These are phyloP conservation scores for Parauchenoglanis punctatus DNA, from an alignment of 2,797 vertebrate genomes.

Conservation along the genomic window DNA sequence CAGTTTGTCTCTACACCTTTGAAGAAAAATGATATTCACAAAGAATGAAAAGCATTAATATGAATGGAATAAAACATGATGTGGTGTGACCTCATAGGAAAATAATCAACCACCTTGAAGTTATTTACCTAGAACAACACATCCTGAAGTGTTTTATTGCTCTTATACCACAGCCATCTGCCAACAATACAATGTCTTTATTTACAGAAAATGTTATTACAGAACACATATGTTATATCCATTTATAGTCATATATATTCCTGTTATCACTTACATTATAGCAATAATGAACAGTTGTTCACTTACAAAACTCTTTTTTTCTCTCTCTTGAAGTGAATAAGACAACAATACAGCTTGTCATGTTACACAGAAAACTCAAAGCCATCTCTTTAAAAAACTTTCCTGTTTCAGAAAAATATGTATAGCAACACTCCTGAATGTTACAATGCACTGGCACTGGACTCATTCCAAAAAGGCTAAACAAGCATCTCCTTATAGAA, in stretches of 20 bases:
- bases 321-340: neutral
- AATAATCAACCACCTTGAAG: neutral
- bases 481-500: neutral
- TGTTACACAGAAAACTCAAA: neutral
- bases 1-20: neutral
- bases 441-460: neutral
- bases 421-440: neutral
- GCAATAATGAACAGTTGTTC: neutral
- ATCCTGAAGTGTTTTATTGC: neutral
- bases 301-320: neutral
- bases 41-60: neutral
- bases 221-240: neutral
- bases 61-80: neutral
- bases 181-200: neutral
- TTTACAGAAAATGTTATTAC: constrained; percentile 4
- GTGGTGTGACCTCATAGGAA: neutral
- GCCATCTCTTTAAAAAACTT: neutral
- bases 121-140: neutral
- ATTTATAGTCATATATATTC: no score
- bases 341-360: neutral
- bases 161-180: neutral
- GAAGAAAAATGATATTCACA: neutral
- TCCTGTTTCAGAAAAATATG: neutral
- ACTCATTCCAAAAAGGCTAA: neutral
- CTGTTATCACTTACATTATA: neutral